Conservation (phyloP, 2,113 vertebrate species). For the human region GRCh38 chr6:70864001-70864500, state of each 20-base stretch:
- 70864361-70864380: neutral
- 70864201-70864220: slow-evolving; percentile 9
- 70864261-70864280: neutral
- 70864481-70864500: neutral
- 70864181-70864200: neutral
- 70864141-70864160: neutral
- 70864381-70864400: neutral
- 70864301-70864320: neutral
- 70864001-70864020: neutral
- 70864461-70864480: neutral
- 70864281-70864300: neutral
- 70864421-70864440: neutral
- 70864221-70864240: neutral
- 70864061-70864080: neutral
- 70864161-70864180: slow-evolving; percentile 25
- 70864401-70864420: neutral
- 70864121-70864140: neutral
- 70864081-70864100: neutral
- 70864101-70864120: neutral
- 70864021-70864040: neutral
- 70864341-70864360: neutral
- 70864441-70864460: neutral
- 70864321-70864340: neutral
- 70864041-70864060: neutral
- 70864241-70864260: neutral